Evolutionary conservation across 2,888 invertebrate genomes (phyloP).

Genomic region (Morpho achilles): DNA sequence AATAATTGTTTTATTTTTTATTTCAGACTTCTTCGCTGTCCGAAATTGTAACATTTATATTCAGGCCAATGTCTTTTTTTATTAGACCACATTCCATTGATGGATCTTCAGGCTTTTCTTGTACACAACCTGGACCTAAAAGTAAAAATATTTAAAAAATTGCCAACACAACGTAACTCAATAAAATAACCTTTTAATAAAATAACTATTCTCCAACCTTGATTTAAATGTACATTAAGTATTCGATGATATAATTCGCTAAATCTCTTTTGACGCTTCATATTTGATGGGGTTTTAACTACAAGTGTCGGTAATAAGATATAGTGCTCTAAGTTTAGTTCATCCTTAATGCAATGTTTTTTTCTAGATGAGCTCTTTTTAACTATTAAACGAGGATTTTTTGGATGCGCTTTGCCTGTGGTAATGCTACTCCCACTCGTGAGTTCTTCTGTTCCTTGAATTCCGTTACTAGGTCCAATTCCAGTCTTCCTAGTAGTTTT

Average conservation of each 20-base stretch:
- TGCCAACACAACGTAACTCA: background rate
- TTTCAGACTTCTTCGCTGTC: conserved; percentile 35
- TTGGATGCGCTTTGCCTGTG: conserved; percentile 35
- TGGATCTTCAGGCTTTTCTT: conserved; percentile 9
- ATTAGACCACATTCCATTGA: conserved; percentile 4
- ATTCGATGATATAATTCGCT: conserved; percentile 69
- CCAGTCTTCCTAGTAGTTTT: conserved; percentile 33
- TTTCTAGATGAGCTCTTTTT: conserved; percentile 53
- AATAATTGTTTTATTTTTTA: background rate
- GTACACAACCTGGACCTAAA: conserved; percentile 38
- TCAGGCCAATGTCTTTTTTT: conserved; percentile 57
- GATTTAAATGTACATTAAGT: conserved; percentile 51
- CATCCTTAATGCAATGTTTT: conserved; percentile 43
- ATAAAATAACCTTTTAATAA: background rate
- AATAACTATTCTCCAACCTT: conserved; percentile 35
- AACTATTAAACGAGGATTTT: conserved; percentile 52
- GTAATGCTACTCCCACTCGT: conserved; percentile 49
- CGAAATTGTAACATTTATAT: conserved; percentile 53
- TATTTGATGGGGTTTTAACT: conserved; percentile 64
- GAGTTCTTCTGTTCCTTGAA: conserved; percentile 27
- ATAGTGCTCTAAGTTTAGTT: conserved; percentile 62
- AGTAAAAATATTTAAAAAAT: conserved; percentile 15
- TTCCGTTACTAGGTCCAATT: background rate
- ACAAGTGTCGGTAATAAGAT: conserved; percentile 66
- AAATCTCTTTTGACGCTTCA: conserved; percentile 67